Evolutionary conservation across 2,113 vertebrate species (phyloP), one percentile per base, ranked within the genome.

Genomic region (Axis porcinus): DNA sequence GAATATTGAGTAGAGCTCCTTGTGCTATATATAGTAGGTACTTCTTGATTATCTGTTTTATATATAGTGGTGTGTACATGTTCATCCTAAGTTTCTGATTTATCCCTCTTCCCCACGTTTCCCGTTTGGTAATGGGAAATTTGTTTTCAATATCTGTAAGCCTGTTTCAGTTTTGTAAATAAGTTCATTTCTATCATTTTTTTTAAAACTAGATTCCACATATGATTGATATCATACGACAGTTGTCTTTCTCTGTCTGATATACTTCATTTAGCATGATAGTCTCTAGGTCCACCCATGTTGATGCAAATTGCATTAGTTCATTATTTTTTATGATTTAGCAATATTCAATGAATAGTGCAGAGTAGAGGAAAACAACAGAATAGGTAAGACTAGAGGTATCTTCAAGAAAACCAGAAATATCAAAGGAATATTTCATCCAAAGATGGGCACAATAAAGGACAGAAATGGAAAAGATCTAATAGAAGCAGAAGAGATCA

Each of bases 81-180:
- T 25, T 25, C 40, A 76, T 76, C 70, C 70, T 76, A 76, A 27
- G 70, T 43, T 43, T 76, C 70, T 76, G 70, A 43, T 43, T 43
- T 76, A 43, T 15, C 40, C 23, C 36, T 76, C 70, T 76, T 40
- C 12, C 70, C 12, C 40, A 76, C 23, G 0, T 76, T 76, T 76
- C 36, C 40, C 11, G 0, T 43, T 43, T 76, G 23, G 40, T 76
- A 76, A 76, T 6, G 0, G 40, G 5, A 43, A 76, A 43, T 43
- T 43, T 76, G 6, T 76, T 43, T 76, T 43, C 23, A 76, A 7
- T 43, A 76, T 27, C 70, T 43, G 23, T 15, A 43, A 76, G 23
- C 40, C 70, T 43, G 40, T 15, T 76, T 76, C 70, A 76, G 36
- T 43, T 76, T 76, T 76, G 23, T 27, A 43, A 43, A 43, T 43